Evolutionary conservation across 1,140 invertebrate species (phyloP).

Genomic region (Pentalonia nigronervosa): DNA sequence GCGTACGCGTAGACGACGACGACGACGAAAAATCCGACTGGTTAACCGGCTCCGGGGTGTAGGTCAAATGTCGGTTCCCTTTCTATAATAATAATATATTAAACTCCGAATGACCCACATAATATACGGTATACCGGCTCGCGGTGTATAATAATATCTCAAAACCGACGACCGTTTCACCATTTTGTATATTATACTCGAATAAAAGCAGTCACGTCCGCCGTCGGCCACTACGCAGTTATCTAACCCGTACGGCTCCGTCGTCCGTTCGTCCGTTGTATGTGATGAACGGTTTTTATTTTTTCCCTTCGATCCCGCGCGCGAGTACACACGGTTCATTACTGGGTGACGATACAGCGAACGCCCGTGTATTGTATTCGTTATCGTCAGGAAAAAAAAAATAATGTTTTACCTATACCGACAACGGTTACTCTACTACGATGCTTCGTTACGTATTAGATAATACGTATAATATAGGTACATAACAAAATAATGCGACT

Average conservation of each 20-base stretch:
- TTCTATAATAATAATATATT: slow-evolving; percentile 43
- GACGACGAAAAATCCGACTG: slow-evolving; percentile 33
- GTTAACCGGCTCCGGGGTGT: slow-evolving; percentile 42
- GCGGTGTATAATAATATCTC: slow-evolving; percentile 24
- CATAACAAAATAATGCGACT: not conserved
- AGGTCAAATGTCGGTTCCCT: slow-evolving; percentile 55
- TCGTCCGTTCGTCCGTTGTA: not conserved
- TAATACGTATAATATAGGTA: not conserved
- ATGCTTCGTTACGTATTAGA: not conserved
- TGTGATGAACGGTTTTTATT: not conserved
- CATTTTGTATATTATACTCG: not conserved
- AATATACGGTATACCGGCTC: slow-evolving; percentile 28
- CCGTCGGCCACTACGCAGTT: not conserved
- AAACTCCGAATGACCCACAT: slow-evolving; percentile 46
- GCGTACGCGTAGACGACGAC: not conserved
- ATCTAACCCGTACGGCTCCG: slow-evolving; percentile 25
- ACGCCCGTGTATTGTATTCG: not conserved
- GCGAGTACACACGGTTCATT: not conserved
- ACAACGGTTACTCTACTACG: no score
- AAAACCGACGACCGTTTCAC: slow-evolving; percentile 61
- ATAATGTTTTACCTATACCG: not conserved
- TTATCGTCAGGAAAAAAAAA: not conserved
- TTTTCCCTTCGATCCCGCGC: not conserved
- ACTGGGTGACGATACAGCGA: not conserved
- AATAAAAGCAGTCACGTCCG: slow-evolving; percentile 57